A percentile compares a stretch with the other conserved stretches of the same genome.
phyloP scores from a whole-genome alignment of 2,888 invertebrate species.

The Subacronicta megacephala region DNA sequence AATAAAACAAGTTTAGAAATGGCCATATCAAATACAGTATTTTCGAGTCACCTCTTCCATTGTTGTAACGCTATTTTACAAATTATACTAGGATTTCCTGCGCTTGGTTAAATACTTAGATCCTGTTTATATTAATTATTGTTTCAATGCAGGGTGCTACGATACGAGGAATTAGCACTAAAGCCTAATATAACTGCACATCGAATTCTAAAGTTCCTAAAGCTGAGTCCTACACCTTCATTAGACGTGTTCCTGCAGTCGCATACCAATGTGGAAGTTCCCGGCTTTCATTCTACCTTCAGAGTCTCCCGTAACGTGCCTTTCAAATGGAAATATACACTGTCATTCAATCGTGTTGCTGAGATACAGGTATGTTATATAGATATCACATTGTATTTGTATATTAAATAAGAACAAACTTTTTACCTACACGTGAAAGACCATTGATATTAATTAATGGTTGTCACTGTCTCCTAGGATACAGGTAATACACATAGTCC shows the following conservation, averaged over 20 bases:
- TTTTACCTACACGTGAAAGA: too few species aligned
- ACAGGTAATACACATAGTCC: too few species aligned
- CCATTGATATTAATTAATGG: too few species aligned
- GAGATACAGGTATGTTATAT: constrained; percentile 89
- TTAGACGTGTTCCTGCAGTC: constrained; percentile 94
- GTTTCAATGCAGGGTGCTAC: constrained; percentile 91
- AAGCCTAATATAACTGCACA: constrained; percentile 92
- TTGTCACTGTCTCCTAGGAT: too few species aligned
- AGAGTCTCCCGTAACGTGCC: constrained; percentile 95
- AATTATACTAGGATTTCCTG: constrained; percentile 2
- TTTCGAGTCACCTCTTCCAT: not conserved
- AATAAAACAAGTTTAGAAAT: not conserved
- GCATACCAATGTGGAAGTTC: constrained; percentile 94
- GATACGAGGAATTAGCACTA: constrained; percentile 95
- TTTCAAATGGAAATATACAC: constrained; percentile 95
- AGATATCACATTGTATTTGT: not conserved
- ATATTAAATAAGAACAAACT: too few species aligned
- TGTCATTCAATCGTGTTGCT: constrained; percentile 92
- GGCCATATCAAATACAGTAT: not conserved
- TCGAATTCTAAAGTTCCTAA: constrained; percentile 93
- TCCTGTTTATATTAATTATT: not conserved
- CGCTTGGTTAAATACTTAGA: not conserved
- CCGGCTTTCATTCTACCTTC: constrained; percentile 96
- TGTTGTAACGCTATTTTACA: not conserved
- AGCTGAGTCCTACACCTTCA: constrained; percentile 91